Percentiles rank a stretch among this genome's conserved stretches.
These are phyloP conservation scores for Carposina sasakii DNA, from an alignment of 1,140 invertebrate genomes.

Conservation along the genomic window DNA sequence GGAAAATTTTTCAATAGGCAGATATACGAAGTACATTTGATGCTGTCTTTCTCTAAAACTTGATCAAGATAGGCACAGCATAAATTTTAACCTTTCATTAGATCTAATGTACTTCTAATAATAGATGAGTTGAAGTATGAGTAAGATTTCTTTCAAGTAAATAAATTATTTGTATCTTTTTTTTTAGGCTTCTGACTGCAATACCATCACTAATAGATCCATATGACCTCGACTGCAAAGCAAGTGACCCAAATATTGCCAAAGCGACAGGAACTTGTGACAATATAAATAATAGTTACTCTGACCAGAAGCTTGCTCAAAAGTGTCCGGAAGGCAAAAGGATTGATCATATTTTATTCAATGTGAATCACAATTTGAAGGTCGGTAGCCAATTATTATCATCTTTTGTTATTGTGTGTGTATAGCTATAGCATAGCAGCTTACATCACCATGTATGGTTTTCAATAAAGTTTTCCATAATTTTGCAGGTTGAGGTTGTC, in stretches of 20 bases:
- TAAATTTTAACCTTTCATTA: no score
- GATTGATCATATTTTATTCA: constrained; percentile 93
- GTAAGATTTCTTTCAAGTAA: no score
- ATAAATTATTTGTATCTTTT: no score
- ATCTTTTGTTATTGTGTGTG: constrained; percentile 6
- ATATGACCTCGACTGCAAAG: constrained; percentile 42
- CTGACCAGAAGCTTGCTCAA: constrained; percentile 70
- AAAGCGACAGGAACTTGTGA: constrained; percentile 81
- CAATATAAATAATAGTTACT: constrained; percentile 88
- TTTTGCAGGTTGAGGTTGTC: constrained; percentile 73
- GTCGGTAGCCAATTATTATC: constrained; percentile 39
- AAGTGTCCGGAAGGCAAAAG: constrained; percentile 84
- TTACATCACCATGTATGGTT: constrained; percentile 4
- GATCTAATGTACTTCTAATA: no score
- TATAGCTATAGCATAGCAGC: background rate
- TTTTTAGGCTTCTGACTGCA: constrained; percentile 71
- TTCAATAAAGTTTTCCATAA: constrained; percentile 15
- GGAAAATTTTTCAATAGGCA: no score
- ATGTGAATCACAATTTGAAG: constrained; percentile 70
- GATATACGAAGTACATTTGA: no score
- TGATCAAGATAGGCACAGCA: no score
- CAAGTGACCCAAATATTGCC: constrained; percentile 18
- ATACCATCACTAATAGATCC: constrained; percentile 70
- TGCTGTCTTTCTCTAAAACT: no score
- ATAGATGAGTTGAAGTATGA: no score